A percentile compares a stretch with the other conserved stretches of the same genome.
phyloP scores from a whole-genome alignment of 2,113 vertebrate species.

The Gasterosteus aculeatus region DNA sequence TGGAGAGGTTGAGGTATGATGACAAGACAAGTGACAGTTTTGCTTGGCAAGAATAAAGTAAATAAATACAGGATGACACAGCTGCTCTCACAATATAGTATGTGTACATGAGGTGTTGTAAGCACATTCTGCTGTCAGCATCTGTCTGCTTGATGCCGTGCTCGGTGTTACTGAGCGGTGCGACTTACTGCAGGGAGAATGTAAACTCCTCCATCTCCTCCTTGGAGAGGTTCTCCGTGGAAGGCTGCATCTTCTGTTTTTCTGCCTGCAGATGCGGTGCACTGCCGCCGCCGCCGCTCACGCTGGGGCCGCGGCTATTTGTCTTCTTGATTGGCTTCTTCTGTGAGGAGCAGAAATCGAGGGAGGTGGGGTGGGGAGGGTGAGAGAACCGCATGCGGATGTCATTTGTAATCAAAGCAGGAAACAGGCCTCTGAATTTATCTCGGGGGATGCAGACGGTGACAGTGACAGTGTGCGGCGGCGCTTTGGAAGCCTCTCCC shows the following conservation, averaged over 20 bases:
- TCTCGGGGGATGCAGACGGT: slow-evolving; percentile 77
- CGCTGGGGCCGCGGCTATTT: slow-evolving; percentile 73
- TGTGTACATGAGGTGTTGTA: slow-evolving; percentile 29
- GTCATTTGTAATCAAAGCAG: slow-evolving; percentile 83
- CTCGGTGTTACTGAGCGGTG: slow-evolving; percentile 56
- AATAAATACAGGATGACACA: slow-evolving; percentile 12
- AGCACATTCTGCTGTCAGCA: slow-evolving; percentile 19
- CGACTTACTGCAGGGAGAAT: slow-evolving; percentile 82
- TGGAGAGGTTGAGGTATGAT: not conserved
- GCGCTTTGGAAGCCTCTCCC: slow-evolving; percentile 69
- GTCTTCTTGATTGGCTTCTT: slow-evolving; percentile 82
- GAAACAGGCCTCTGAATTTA: slow-evolving; percentile 77
- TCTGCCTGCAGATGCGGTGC: slow-evolving; percentile 63
- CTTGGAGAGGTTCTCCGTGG: slow-evolving; percentile 59
- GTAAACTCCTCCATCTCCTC: slow-evolving; percentile 81
- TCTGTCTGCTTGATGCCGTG: slow-evolving; percentile 29
- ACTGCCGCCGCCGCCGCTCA: slow-evolving; percentile 64
- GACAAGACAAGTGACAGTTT: slow-evolving; percentile 6
- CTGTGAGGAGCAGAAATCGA: slow-evolving; percentile 77
- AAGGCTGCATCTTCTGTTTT: slow-evolving; percentile 68
- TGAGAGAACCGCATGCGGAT: slow-evolving; percentile 73
- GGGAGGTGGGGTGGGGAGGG: not conserved
- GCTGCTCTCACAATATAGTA: slow-evolving; percentile 20
- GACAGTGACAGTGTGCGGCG: slow-evolving; percentile 74
- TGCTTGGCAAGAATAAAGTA: slow-evolving; percentile 10